Evolutionary conservation across 2,888 invertebrate genomes (phyloP).

Genomic region (Drosophila antonietae): DNA sequence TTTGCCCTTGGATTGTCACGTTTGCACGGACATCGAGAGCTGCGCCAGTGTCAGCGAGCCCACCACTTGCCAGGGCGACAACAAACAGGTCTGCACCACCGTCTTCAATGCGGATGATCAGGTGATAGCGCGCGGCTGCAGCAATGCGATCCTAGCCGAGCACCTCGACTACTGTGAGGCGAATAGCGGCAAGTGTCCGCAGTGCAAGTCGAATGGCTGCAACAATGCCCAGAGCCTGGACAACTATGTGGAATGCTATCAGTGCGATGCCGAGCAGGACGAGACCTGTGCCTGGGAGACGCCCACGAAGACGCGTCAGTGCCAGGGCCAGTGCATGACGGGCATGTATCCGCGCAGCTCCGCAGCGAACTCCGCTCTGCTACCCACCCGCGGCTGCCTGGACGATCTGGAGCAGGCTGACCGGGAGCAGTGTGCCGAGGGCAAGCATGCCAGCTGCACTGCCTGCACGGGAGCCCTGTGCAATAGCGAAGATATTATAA

Average conservation of each 20-base stretch:
- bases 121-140: slow-evolving; percentile 79
- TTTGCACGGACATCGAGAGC: slow-evolving; percentile 58
- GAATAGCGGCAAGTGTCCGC: slow-evolving; percentile 60
- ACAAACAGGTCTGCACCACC: slow-evolving; percentile 77
- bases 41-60: slow-evolving; percentile 48
- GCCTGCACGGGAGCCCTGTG: slow-evolving; percentile 69
- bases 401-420: slow-evolving; percentile 78
- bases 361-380: slow-evolving; percentile 66
- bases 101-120: slow-evolving; percentile 66
- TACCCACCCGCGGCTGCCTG: slow-evolving; percentile 78
- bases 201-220: slow-evolving; percentile 81
- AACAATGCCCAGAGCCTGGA: slow-evolving; percentile 66
- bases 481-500: slow-evolving; percentile 65
- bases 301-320: slow-evolving; percentile 65
- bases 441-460: slow-evolving; percentile 57
- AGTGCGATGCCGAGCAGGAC: slow-evolving; percentile 72
- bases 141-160: slow-evolving; percentile 57
- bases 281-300: slow-evolving; percentile 53
- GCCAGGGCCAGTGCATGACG: slow-evolving; percentile 76
- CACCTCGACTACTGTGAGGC: slow-evolving; percentile 70
- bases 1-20: slow-evolving; percentile 76
- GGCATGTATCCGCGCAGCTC: slow-evolving; percentile 77
- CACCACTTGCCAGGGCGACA: slow-evolving; percentile 68
- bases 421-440: slow-evolving; percentile 61
- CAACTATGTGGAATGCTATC: slow-evolving; percentile 73